A percentile compares a stretch with the other conserved stretches of the same genome.
These are phyloP conservation scores for Helicoverpa armigera DNA, from an alignment of 1,140 invertebrate genomes.

Conservation along the genomic window DNA sequence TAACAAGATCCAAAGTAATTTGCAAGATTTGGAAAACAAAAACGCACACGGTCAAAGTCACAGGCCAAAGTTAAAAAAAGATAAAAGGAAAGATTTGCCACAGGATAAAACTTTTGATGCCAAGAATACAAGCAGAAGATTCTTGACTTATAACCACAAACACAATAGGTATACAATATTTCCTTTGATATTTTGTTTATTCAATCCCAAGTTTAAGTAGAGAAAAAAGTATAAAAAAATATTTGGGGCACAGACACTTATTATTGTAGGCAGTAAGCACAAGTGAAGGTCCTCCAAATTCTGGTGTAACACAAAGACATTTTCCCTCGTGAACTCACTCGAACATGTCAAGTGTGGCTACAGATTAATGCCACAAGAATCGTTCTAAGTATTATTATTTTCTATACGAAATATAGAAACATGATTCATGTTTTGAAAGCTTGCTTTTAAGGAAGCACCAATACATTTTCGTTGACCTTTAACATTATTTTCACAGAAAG, in stretches of 20 bases:
- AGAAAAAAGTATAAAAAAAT: slow-evolving; percentile 25
- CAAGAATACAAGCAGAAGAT: background rate
- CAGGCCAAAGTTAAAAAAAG: no score
- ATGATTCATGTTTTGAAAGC: background rate
- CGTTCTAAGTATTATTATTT: slow-evolving; percentile 29
- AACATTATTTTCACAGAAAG: background rate
- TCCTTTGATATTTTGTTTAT: slow-evolving; percentile 36
- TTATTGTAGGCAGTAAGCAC: slow-evolving; percentile 58
- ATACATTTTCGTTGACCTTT: background rate
- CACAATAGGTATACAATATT: background rate
- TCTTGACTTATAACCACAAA: background rate
- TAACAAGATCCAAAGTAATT: no score
- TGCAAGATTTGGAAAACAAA: no score
- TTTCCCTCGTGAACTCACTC: slow-evolving; percentile 58
- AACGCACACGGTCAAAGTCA: no score
- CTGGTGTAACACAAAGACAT: slow-evolving; percentile 67
- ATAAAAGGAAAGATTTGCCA: background rate
- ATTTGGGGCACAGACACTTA: slow-evolving; percentile 59
- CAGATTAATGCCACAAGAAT: slow-evolving; percentile 54
- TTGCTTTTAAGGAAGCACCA: background rate
- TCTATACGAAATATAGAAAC: background rate
- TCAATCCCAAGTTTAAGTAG: slow-evolving; percentile 24
- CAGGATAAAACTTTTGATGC: background rate
- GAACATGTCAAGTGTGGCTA: slow-evolving; percentile 55
- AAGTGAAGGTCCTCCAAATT: slow-evolving; percentile 56